Evolutionary conservation across 92 coral and sea anemone species (phyloP).

Genomic region (Anthopleura xanthogrammica): DNA sequence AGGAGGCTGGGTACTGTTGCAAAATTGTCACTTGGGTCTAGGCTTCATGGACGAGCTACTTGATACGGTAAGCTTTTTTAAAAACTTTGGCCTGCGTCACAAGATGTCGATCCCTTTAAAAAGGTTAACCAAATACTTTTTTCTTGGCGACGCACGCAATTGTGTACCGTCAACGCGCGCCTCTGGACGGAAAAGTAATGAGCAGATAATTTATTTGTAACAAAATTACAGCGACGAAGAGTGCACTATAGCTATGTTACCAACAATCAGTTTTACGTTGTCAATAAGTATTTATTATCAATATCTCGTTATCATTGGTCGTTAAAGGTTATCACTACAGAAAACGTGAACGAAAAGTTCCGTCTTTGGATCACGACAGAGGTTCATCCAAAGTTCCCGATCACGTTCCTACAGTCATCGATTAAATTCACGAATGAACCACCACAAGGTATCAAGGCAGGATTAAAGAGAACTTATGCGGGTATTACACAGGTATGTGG

Average conservation of each 20-base stretch:
- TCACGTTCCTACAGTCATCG: slow-evolving; percentile 91
- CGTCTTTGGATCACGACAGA: slow-evolving; percentile 99
- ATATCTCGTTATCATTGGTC: not conserved
- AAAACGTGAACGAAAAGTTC: slow-evolving; percentile 87
- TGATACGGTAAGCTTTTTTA: slow-evolving; percentile 70
- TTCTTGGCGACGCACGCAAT: too few species aligned
- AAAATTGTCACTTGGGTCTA: slow-evolving; percentile 96
- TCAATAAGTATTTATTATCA: not conserved
- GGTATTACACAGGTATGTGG: slow-evolving; percentile 86
- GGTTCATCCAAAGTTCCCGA: slow-evolving; percentile 96
- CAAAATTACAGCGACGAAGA: too few species aligned
- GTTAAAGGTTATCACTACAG: slow-evolving; percentile 76
- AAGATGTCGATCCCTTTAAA: not conserved
- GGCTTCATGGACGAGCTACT: slow-evolving; percentile 95
- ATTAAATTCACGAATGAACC: slow-evolving; percentile 99
- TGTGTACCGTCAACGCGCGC: too few species aligned
- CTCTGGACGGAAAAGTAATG: too few species aligned
- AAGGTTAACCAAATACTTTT: not conserved
- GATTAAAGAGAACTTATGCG: slow-evolving; percentile 95
- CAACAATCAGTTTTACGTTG: too few species aligned
- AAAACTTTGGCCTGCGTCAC: not conserved
- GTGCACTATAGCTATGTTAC: too few species aligned
- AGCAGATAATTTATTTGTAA: too few species aligned
- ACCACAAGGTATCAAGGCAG: slow-evolving; percentile 97
- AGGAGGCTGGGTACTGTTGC: slow-evolving; percentile 99